These are phyloP conservation scores for Oryzias javanicus DNA, from an alignment of 2,113 vertebrate species.

Conservation along the genomic window DNA sequence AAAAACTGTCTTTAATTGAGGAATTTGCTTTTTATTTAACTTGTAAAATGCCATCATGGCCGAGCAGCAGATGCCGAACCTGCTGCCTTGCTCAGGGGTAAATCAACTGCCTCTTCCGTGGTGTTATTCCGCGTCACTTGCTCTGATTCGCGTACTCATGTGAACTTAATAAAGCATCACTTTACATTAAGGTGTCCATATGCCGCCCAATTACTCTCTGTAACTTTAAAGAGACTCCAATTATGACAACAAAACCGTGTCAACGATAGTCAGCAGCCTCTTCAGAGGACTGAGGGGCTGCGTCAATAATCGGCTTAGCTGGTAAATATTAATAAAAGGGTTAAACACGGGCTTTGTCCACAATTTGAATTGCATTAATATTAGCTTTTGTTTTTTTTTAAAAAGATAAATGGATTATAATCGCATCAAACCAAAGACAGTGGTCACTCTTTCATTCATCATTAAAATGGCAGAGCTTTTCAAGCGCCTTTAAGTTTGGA, in stretches of 20 bases:
- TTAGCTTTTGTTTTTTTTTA: no score
- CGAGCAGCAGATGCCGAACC: slow-evolving; percentile 57
- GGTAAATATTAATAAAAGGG: no score
- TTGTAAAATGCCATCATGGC: slow-evolving; percentile 63
- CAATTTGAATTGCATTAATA: no score
- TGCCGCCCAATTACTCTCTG: slow-evolving; percentile 64
- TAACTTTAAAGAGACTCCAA: slow-evolving; percentile 64
- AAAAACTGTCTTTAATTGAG: slow-evolving; percentile 5
- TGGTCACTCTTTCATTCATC: no score
- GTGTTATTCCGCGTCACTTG: slow-evolving; percentile 74
- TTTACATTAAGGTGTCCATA: slow-evolving; percentile 72
- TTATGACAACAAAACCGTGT: slow-evolving; percentile 58
- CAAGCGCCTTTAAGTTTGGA: no score
- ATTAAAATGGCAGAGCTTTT: no score
- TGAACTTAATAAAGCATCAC: slow-evolving; percentile 66
- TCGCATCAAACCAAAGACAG: no score
- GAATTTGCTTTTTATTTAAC: slow-evolving; percentile 39
- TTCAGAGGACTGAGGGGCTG: not conserved
- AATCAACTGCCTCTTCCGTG: slow-evolving; percentile 63
- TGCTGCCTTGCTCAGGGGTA: slow-evolving; percentile 71
- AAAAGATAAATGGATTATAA: no score
- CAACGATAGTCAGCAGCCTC: slow-evolving; percentile 50
- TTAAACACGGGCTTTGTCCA: no score
- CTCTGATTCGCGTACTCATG: slow-evolving; percentile 68
- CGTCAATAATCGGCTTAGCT: not conserved